Evolutionary conservation across 2,797 vertebrate genomes (phyloP).

Genomic region (Otolemur crassicaudatus): DNA sequence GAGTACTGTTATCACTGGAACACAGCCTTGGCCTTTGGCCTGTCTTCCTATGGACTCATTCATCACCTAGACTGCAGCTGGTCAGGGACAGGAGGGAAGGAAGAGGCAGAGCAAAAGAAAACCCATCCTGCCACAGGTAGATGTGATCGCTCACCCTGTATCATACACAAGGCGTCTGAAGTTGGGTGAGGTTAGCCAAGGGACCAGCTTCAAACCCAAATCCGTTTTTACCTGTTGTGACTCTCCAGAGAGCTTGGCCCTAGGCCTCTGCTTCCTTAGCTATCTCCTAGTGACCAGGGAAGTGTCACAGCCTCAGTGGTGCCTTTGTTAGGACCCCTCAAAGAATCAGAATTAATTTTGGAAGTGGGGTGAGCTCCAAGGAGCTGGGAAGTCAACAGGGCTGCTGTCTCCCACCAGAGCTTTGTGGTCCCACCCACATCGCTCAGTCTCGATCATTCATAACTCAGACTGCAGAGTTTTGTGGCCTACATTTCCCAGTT

Average conservation of each 20-base stretch:
- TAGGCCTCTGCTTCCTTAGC: not conserved
- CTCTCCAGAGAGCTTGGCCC: not conserved
- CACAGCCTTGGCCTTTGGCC: not conserved
- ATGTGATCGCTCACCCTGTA: too few relatives aligned
- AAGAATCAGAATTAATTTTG: not conserved
- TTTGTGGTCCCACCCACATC: rapidly evolving
- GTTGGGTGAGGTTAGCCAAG: not conserved
- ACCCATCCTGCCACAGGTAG: too few relatives aligned
- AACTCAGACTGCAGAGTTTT: rapidly evolving
- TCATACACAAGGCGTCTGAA: not conserved
- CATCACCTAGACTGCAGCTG: too few relatives aligned
- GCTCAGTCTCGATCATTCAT: rapidly evolving
- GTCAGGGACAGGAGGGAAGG: not conserved
- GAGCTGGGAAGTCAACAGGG: not conserved
- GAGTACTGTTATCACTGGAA: not conserved
- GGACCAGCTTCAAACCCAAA: not conserved
- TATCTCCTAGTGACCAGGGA: too few relatives aligned
- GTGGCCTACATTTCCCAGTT: not conserved
- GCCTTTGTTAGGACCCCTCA: not conserved
- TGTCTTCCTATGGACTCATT: not conserved
- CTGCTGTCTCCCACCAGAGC: not conserved
- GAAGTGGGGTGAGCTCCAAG: not conserved
- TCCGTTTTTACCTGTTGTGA: not conserved
- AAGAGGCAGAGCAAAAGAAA: not conserved
- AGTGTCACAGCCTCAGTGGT: not conserved